A percentile compares a stretch with the other conserved stretches of the same genome.
Evolutionary conservation across 2,113 vertebrate genomes (phyloP).

Genomic region (Cranoglanis bouderius): DNA sequence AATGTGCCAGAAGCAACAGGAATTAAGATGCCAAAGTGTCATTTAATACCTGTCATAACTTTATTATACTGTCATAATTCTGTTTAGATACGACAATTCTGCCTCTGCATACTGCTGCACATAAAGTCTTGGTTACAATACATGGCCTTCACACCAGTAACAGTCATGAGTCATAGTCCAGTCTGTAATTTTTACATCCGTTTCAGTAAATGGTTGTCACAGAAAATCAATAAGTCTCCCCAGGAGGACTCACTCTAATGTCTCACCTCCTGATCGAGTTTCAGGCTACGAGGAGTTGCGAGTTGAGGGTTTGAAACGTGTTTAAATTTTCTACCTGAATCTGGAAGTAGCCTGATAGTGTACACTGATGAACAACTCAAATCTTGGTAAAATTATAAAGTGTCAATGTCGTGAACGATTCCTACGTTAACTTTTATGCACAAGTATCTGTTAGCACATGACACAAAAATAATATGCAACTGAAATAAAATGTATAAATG

Average conservation of each 20-base stretch:
- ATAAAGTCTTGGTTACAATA: not conserved
- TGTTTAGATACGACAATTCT: not conserved
- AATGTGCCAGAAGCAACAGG: not conserved
- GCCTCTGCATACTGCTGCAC: not conserved
- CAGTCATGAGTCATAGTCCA: not conserved
- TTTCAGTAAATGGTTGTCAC: not conserved
- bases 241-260: not conserved
- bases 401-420: too few species aligned
- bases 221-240: not conserved
- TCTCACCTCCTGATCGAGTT: not conserved
- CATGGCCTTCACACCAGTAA: not conserved
- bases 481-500: not conserved
- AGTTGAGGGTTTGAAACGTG: not conserved
- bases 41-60: not conserved
- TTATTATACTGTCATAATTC: not conserved
- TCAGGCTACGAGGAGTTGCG: not conserved
- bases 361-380: not conserved
- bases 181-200: not conserved
- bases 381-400: not conserved
- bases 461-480: not conserved
- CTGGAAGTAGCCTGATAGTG: not conserved
- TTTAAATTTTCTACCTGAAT: not conserved
- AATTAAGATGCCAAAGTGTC: not conserved
- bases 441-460: not conserved
- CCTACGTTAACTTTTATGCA: too few species aligned